phyloP scores from a whole-genome alignment of 2,888 invertebrate species.

The Platerodrilus igneus region DNA sequence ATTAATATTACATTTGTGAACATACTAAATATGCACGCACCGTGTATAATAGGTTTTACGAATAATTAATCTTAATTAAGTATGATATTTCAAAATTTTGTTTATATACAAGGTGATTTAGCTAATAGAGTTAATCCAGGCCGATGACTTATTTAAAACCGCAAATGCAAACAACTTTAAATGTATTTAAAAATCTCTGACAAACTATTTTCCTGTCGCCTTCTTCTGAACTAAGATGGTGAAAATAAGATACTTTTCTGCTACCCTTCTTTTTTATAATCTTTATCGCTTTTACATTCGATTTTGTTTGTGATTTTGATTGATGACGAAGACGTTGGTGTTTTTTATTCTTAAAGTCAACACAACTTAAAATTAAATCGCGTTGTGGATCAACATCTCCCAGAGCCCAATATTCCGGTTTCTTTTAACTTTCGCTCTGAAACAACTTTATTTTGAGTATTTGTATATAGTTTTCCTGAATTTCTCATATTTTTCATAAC shows the following conservation, averaged over 20 bases:
- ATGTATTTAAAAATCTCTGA: slow-evolving; percentile 6
- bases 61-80: no score
- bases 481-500: slow-evolving; percentile 1
- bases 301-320: neutral
- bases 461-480: slow-evolving; percentile 2
- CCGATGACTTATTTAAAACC: no score
- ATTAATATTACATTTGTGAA: no score
- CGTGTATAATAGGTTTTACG: no score
- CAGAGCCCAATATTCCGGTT: slow-evolving; percentile 1
- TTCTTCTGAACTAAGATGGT: slow-evolving; percentile 1
- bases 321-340: neutral
- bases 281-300: neutral
- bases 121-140: no score
- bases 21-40: no score
- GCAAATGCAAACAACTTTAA: no score
- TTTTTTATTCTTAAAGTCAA: slow-evolving; percentile 6
- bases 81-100: no score
- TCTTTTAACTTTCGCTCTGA: neutral
- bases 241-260: neutral
- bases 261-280: neutral
- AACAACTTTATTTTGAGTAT: slow-evolving; percentile 1
- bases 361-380: slow-evolving; percentile 4
- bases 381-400: slow-evolving; percentile 2
- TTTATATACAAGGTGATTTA: no score
- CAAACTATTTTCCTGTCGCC: slow-evolving; percentile 6